Evolutionary conservation across 1,140 invertebrate species (phyloP).

Genomic region (Drosophila miranda): DNA sequence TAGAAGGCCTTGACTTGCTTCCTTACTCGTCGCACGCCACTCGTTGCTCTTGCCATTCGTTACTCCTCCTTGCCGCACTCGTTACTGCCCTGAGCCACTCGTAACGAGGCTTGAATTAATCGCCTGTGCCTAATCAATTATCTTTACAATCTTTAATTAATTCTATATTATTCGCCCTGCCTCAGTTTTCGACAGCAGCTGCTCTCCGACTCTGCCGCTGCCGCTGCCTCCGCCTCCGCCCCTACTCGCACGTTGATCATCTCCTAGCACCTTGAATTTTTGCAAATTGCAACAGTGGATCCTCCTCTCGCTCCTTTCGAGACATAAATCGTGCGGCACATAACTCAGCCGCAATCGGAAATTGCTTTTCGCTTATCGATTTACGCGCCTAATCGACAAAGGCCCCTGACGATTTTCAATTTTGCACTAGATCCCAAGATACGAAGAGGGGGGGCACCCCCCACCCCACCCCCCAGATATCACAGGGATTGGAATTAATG

Average conservation of each 20-base stretch:
- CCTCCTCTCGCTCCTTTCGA: conserved; percentile 7
- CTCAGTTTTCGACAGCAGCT: conserved; percentile 63
- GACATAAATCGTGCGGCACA: conserved; percentile 71
- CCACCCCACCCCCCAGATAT: neutral
- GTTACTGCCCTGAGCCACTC: conserved; percentile 20
- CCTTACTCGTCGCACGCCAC: too few relatives aligned
- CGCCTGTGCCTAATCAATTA: conserved; percentile 81
- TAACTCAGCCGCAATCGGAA: conserved; percentile 74
- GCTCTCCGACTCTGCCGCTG: neutral
- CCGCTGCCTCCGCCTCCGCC: neutral
- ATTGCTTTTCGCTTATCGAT: conserved; percentile 78
- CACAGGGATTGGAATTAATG: conserved; percentile 21
- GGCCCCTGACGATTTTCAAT: conserved; percentile 62
- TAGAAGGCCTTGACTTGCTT: too few relatives aligned
- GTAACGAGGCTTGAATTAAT: conserved; percentile 73
- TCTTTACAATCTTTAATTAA: conserved; percentile 82
- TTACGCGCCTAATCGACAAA: conserved; percentile 70
- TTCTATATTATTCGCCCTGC: conserved; percentile 79
- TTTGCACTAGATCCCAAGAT: conserved; percentile 52
- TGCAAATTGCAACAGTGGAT: conserved; percentile 53
- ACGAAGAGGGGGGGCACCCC: neutral
- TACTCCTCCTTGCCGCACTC: conserved; percentile 20
- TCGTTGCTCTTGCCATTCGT: conserved; percentile 20
- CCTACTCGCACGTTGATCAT: conserved; percentile 48
- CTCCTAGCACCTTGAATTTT: conserved; percentile 42